Evolutionary conservation across 37 sponge, comb jelly and placozoan species (phyloP), one percentile per base, ranked within the genome.

Genomic region (Eunapius fragilis): DNA sequence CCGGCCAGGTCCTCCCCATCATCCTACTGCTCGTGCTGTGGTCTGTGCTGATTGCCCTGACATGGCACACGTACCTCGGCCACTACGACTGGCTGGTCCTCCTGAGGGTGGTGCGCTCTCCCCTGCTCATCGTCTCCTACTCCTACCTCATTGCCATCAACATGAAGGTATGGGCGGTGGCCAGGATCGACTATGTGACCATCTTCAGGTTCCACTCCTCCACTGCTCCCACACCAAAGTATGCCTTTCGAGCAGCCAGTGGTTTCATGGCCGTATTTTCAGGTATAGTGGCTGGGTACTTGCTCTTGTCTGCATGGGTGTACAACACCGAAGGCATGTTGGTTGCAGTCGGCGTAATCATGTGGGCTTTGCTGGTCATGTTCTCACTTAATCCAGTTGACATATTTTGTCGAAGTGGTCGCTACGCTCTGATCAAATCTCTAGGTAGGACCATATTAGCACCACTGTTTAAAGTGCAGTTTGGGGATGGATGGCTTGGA

Each of bases 401-500:
- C 33, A 3, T 74, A 25, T 85, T 88, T 58, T 37, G 67, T 27
- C 81, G 90, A 23, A 86, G 77, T 45, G 88, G 80, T 19, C 84
- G 96, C 4, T 79, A 86, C 31, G 70, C 82, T 0, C 58, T 92
- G 3, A 37, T 95, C 23, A 25, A 71, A n/a, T 78, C 84, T n/a
- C 28, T 77, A 11, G 73, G 93, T 24, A 92, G 97, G 30, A 88
- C 95, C 36, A 58, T 95, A 26, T 84, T 91, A 10, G 94, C 99
- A 47, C 99, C 99, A 1, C 84, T 93, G 22, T 77, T 74, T 70
- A 74, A 67, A 11, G 97, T 99, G 36, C 47, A 82, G 32, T 99
- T 99, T 86, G 87, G 94, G 0, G 99, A 99, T 50, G 95, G 95
- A 82, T 99, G 95, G 85, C 75, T 99, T 14, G 99, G 96, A 6